Base-by-base conservation (phyloP, 2,888 invertebrate genomes). In the Drosophila percnosoma region DNA sequence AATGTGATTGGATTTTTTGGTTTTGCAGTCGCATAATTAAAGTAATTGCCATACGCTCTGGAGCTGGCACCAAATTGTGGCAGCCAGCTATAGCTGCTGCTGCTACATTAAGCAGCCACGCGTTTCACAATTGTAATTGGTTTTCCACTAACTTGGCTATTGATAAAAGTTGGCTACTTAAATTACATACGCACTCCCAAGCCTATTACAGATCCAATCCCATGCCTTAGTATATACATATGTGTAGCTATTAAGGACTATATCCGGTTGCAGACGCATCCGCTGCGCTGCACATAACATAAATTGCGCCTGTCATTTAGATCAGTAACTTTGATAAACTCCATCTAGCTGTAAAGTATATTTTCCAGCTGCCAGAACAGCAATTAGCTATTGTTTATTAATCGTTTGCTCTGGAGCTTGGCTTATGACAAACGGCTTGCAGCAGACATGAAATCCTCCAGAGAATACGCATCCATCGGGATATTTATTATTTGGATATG, bases 71-170 rank as follows among this genome's bases (percentile, higher is more conserved):
- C 74, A 86, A 78, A 73, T 83, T 83, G 88, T 75, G 86, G 88
- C 84, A 81, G 78, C 75, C 70, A 73, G 73, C 65, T 21, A 13
- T 4, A 21, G 21, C 24, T 15, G 45, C 21, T 36, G 36, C 36
- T 38, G 21, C 24, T 66, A 75, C 71, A 72, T 83, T 82, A 80
- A 81, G 71, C 67, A 69, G 69, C 57, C 68, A 77, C 75, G 82
- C 87, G 82, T 88, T 86, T 84, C 87, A 88, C 89, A 86, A 88
- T 82, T 84, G 80, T 77, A 86, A 88, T 86, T 88, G 80, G 58
- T 68, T 74, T 72, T 73, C 53, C 73, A 49, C 53, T 45, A 64
- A 38, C 38, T 33, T 57, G 59, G 54, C 75, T 45, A 78, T 65
- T 75, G 78, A 78, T 78, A 64, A 78, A 65, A 58, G 27, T 49